Evolutionary conservation across 2,888 invertebrate species (phyloP).

Genomic region (Yponomeuta sedellus): DNA sequence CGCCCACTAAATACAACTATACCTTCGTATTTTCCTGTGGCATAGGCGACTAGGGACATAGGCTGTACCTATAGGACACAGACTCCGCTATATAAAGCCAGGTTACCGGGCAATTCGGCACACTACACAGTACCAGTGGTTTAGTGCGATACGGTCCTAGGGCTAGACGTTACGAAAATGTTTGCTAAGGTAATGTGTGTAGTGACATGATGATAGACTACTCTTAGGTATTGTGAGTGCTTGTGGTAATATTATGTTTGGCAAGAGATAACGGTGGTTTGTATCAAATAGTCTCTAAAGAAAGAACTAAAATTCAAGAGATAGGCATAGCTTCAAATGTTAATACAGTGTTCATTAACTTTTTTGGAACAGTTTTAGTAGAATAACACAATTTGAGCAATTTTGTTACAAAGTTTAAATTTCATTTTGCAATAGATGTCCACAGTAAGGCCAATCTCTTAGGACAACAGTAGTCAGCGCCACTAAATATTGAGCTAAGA

Average conservation of each 20-base stretch:
- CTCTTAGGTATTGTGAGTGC: background rate
- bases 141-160: slow-evolving; percentile 18
- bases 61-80: slow-evolving; percentile 55
- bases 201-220: slow-evolving; percentile 8
- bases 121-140: slow-evolving; percentile 37
- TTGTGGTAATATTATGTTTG: background rate
- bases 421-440: too few relatives aligned
- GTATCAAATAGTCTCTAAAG: too few relatives aligned
- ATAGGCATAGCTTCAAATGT: too few relatives aligned
- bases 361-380: too few relatives aligned
- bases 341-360: too few relatives aligned
- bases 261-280: background rate
- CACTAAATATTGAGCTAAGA: too few relatives aligned
- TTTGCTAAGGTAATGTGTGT: slow-evolving; percentile 58
- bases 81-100: slow-evolving; percentile 63
- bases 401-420: too few relatives aligned
- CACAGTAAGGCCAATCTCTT: too few relatives aligned
- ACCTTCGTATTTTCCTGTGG: slow-evolving; percentile 43
- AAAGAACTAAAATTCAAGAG: too few relatives aligned
- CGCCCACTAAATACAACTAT: slow-evolving; percentile 51
- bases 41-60: slow-evolving; percentile 38
- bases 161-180: slow-evolving; percentile 44
- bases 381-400: too few relatives aligned
- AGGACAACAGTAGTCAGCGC: too few relatives aligned
- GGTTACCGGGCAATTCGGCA: slow-evolving; percentile 63